Evolutionary conservation across 2,113 vertebrate genomes (phyloP).

Genomic region (Australoheros scitulus): DNA sequence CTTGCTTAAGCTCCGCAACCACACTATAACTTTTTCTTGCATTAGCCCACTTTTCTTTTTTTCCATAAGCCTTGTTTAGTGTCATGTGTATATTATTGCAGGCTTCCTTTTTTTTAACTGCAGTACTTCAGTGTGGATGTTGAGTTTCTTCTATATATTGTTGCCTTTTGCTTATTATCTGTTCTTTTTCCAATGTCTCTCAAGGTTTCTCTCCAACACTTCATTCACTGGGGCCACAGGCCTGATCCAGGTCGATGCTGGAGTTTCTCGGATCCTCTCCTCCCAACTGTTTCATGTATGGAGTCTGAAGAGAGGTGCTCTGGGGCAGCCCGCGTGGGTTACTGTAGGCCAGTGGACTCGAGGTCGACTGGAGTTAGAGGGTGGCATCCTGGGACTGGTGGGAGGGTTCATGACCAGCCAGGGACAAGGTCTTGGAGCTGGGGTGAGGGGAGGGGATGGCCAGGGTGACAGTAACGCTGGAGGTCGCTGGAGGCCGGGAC

Average conservation of each 20-base stretch:
- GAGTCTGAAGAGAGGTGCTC: constrained; percentile 92
- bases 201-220: constrained; percentile 93
- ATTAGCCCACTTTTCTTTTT: constrained; percentile 14
- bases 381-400: constrained; percentile 87
- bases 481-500: constrained; percentile 75
- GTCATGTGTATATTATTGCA: not conserved
- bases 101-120: constrained; percentile 1
- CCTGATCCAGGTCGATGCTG: constrained; percentile 86
- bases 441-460: constrained; percentile 72
- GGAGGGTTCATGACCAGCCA: constrained; percentile 82
- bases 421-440: constrained; percentile 89
- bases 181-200: constrained; percentile 19
- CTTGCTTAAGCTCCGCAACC: constrained; percentile 34
- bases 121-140: not conserved
- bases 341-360: constrained; percentile 92
- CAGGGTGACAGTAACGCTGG: constrained; percentile 55
- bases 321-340: constrained; percentile 94
- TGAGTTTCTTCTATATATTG: not conserved
- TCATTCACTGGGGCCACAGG: constrained; percentile 93
- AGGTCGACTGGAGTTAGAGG: constrained; percentile 87
- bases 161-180: not conserved
- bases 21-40: constrained; percentile 24
- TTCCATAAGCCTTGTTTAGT: not conserved
- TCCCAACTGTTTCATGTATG: constrained; percentile 94
- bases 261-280: constrained; percentile 85